These are phyloP conservation scores for Phoenoteleia sp. DNA, from an alignment of 2,888 invertebrate genomes.

Conservation along the genomic window DNA sequence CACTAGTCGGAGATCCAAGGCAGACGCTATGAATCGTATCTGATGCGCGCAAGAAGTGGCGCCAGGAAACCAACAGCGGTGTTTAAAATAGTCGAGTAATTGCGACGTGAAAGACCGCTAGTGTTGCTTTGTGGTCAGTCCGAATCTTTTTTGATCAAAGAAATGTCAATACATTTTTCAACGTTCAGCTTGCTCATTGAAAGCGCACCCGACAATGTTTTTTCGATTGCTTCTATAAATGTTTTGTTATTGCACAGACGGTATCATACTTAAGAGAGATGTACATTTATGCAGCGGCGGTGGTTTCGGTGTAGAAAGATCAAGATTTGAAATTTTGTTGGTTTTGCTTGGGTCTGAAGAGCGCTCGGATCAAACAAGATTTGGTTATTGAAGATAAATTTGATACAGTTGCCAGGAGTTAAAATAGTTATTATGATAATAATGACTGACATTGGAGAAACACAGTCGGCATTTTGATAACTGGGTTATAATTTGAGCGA, in stretches of 20 bases:
- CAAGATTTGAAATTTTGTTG: constrained; percentile 4
- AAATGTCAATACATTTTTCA: constrained; percentile 63
- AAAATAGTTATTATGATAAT: background rate
- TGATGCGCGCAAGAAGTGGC: constrained; percentile 66
- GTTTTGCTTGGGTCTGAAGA: constrained; percentile 16
- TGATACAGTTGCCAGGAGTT: background rate
- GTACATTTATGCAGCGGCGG: constrained; percentile 3
- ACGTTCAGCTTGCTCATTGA: background rate
- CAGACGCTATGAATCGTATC: constrained; percentile 63
- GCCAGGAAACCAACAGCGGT: constrained; percentile 50
- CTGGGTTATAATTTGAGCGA: too few relatives aligned
- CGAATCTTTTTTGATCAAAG: constrained; percentile 59
- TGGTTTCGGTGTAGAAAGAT: background rate
- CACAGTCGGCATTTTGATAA: too few relatives aligned
- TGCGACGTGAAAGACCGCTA: constrained; percentile 52
- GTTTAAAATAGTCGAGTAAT: constrained; percentile 67
- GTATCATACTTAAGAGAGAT: constrained; percentile 30
- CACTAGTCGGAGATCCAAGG: constrained; percentile 27
- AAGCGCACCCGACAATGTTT: constrained; percentile 10
- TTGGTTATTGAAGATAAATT: background rate
- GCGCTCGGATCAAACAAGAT: background rate
- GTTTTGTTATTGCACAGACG: constrained; percentile 38
- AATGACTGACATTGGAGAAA: too few relatives aligned
- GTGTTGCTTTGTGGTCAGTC: constrained; percentile 54
- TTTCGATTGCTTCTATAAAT: constrained; percentile 43